Base-by-base conservation (phyloP, 2,113 vertebrate genomes). In the Oreochromis tanganicae region DNA sequence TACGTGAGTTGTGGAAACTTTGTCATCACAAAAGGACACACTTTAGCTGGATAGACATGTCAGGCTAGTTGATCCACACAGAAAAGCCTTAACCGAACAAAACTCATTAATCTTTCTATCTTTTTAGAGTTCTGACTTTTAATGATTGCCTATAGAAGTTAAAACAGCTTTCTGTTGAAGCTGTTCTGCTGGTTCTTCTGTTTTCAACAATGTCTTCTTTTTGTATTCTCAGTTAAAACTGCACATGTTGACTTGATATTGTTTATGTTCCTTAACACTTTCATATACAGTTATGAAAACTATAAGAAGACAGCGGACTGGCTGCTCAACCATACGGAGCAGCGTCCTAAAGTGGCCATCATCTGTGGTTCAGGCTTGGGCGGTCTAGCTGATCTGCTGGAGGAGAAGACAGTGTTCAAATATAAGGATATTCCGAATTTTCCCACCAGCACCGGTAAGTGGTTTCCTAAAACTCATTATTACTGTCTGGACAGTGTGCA, bases 341-440 rank as follows among this genome's bases (percentile, higher is more conserved):
- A 91, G 50, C 90, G 79, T 32, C 97, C 97, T 0, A 95, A 93
- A 87, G 89, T 96, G 0, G 97, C 97, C 81, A 96, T 98, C 80
- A 93, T 98, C 94, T 98, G 97, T 0, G 97, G 97, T 0, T 97
- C 97, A 1, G 97, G 97, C 7, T 95, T 98, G 29, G 97, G 97
- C 1, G 94, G 94, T 1, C 90, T 98, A 91, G 97, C 96, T 0
- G 94, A 97, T 4, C 82, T 91, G 21, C 11, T 98, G 90, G 86
- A 85, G 0, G 92, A 97, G 91, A 96, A 85, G 83, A 89, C 1
- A 1, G 52, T 12, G 4, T 94, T 97, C 80, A 57, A 27, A 0
- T 98, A 97, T 7, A 16, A 95, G 63, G 78, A 96, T 8, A 97
- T 98, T 84, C 97, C 97, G 27, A 86, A 16, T 52, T 98, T 98